Evolutionary conservation across 2,888 invertebrate species (phyloP), one percentile per base, ranked within the genome.

Genomic region (Megamerina dolium): DNA sequence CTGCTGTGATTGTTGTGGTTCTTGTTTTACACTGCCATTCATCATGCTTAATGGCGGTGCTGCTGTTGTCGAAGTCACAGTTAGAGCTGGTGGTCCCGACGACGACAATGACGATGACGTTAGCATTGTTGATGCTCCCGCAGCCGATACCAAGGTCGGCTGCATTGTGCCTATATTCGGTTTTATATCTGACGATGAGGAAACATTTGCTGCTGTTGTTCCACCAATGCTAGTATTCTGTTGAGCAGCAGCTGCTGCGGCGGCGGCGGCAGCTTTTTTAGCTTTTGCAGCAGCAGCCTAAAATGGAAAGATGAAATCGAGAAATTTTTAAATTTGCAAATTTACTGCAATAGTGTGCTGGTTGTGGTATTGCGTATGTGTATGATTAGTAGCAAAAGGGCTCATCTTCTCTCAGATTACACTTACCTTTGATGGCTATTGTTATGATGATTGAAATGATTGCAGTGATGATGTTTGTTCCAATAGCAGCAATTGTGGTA

Each of bases 281-380:
- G 71, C 61, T 58, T 73, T 66, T 56, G 62, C 69, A 49, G 60
- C 63, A 44, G 67, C 65, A 34, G 67, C 68, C 69, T 68, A 50
- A 50, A 55, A 31, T 37, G 30, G 4, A 42, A 35, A 36, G 38
- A 17, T 37, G 10, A 8, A 8, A 23, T 23, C 10, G 10, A 23
- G 10, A 23, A 23, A 23, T n/a, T n/a, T n/a, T n/a, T n/a, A n/a
- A n/a, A n/a, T n/a, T n/a, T 27, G 13, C 13, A 13, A 3, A 5
- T 27, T 27, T 27, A 13, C 10, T 27, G 27, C 3, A 27, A 27
- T 5, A 27, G 5, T 27, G 27, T n/a, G 5, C 13, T 27, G 5
- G 27, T 3, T n/a, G 3, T 5, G 13, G 27, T 5, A 13, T 27
- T 10, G 12, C 27, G 27, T n/a, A n/a, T n/a, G n/a, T n/a, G n/a